Base-by-base conservation (phyloP, 2,888 invertebrate species). In the Standfussiana lucernea region DNA sequence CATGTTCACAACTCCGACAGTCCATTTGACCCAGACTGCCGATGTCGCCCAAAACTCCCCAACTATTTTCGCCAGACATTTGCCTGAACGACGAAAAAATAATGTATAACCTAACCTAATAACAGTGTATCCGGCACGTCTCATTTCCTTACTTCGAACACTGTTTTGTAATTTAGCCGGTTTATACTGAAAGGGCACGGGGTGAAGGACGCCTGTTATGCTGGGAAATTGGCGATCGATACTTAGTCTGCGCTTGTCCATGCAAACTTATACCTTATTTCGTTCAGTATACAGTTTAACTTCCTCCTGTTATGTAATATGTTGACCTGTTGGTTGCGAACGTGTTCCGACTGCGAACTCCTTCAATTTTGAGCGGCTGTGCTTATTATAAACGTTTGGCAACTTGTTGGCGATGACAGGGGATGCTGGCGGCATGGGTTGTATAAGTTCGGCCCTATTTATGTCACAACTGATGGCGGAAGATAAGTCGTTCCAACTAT, bases 131-230 rank as follows among this genome's bases (percentile, higher is more conserved):
- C 53, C 67, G 13, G 37, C 74, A 66, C 72, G 75, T 77, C 62
- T 75, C 78, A 77, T 82, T 88, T 86, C 70, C 83, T 79, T 73
- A 77, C 74, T 84, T 85, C 79, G 74, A 80, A 77, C 70, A 84
- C 79, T 82, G 82, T 90, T 91, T 88, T 89, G 84, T 79, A 86
- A 92, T 90, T 90, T 86, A 83, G 91, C 77, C 90, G 93, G 91
- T 81, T 93, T 89, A 90, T 86, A 90, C 86, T 75, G 80, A 91
- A 96, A 96, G 96, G 96, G 93, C 95, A 95, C 92, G 93, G 90
- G 96, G 95, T 95, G 95, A 96, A 95, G 95, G 96, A 95, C 96
- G 94, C 90, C 77, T 84, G 90, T 86, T 91, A 90, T 90, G 93
- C 90, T 89, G 90, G 91, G 85, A 89, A 90, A 89, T 89, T 77